A percentile compares a stretch with the other conserved stretches of the same genome.
These are phyloP conservation scores for Pao palembangensis DNA, from an alignment of 2,113 vertebrate species.

Conservation along the genomic window DNA sequence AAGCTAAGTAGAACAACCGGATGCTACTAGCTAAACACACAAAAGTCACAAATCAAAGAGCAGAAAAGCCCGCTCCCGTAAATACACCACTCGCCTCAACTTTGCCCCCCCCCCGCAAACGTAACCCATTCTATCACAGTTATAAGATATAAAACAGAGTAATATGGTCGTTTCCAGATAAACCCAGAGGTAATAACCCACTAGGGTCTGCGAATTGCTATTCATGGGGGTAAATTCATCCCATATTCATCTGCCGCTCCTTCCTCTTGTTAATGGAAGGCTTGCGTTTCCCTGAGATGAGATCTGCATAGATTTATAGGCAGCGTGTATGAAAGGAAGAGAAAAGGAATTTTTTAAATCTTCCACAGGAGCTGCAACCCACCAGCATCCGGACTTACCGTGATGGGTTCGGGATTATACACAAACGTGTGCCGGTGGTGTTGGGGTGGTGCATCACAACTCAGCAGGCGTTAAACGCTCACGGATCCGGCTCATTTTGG, in stretches of 20 bases:
- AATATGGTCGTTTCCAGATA: conserved; percentile 50
- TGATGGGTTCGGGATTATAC: conserved; percentile 16
- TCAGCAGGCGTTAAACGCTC: conserved; percentile 25
- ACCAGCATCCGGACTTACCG: conserved; percentile 19
- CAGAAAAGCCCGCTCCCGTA: no score
- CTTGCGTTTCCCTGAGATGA: conserved; percentile 51
- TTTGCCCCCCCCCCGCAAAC: conserved; percentile 11
- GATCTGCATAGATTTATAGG: conserved; percentile 54
- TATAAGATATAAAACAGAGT: conserved; percentile 51
- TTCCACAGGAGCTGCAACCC: background rate
- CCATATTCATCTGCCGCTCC: conserved; percentile 48
- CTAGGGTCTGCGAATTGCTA: conserved; percentile 46
- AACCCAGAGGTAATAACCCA: conserved; percentile 58
- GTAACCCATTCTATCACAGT: conserved; percentile 28
- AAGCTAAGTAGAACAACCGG: no score
- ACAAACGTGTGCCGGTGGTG: conserved; percentile 1
- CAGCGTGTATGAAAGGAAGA: conserved; percentile 19
- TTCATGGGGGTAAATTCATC: conserved; percentile 57
- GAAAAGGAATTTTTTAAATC: conserved; percentile 16
- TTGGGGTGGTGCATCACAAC: conserved; percentile 11
- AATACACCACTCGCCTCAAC: background rate
- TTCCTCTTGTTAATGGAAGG: conserved; percentile 55
- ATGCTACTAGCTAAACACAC: background rate
- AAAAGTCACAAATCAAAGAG: no score
- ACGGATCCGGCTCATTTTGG: conserved; percentile 32